These are phyloP conservation scores for Hipparchia sbordonii DNA, from an alignment of 2,888 invertebrate species.

Conservation along the genomic window DNA sequence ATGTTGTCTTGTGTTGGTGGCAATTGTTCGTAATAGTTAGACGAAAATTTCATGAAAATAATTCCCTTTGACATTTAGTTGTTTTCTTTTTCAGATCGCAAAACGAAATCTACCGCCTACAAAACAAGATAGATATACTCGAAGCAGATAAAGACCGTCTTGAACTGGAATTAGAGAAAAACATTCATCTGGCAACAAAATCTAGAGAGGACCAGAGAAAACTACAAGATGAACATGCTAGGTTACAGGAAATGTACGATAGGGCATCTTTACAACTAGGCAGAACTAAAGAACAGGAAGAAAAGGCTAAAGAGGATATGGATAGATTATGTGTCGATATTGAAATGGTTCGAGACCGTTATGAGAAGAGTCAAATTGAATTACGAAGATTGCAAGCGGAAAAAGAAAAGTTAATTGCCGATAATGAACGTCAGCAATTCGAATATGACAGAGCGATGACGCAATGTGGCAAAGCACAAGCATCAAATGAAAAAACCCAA, in stretches of 20 bases:
- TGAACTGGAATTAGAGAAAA: constrained; percentile 93
- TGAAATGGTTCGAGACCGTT: constrained; percentile 93
- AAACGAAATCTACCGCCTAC: constrained; percentile 93
- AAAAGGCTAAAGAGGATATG: constrained; percentile 93
- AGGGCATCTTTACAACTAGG: constrained; percentile 92
- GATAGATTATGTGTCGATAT: constrained; percentile 90
- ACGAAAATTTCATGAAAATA: constrained; percentile 31
- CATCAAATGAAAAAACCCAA: constrained; percentile 93
- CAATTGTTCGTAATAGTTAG: constrained; percentile 49
- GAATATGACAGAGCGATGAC: constrained; percentile 94
- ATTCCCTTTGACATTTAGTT: constrained; percentile 7
- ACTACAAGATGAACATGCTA: constrained; percentile 92
- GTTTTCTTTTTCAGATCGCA: constrained; percentile 86
- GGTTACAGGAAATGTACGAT: constrained; percentile 94
- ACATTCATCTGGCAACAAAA: constrained; percentile 89
- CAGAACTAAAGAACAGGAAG: constrained; percentile 94
- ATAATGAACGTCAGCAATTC: constrained; percentile 92
- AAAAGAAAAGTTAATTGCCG: constrained; percentile 92
- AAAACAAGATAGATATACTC: constrained; percentile 93
- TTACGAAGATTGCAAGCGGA: constrained; percentile 91
- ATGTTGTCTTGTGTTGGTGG: constrained; percentile 75
- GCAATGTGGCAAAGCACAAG: constrained; percentile 92
- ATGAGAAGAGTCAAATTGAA: constrained; percentile 94
- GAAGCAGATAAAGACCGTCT: constrained; percentile 94
- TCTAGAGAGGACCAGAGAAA: constrained; percentile 93